Base-by-base conservation (phyloP, 2,888 invertebrate genomes). In the Leptopilina drosophilae region DNA sequence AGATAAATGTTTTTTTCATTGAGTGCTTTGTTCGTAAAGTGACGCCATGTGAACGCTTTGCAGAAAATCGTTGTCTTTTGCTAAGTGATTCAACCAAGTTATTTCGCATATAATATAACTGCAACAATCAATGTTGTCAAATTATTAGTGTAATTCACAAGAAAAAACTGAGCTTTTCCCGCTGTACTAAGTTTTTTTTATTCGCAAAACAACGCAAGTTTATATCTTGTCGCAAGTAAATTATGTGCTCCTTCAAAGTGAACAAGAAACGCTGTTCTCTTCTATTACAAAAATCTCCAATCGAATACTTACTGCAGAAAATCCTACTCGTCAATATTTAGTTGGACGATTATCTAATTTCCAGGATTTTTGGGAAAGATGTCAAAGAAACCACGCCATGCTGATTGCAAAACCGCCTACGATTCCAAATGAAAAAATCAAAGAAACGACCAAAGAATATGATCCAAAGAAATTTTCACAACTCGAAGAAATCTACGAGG, bases 401-500 rank as follows among this genome's bases (percentile, higher is more conserved):
- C 4, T 66, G 0, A 7, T 46, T 1, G 5, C 66, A 14, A 66
- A 5, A 4, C 42, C 66, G 46, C 15, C 33, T 40, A 12, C 65
- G 49, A 59, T 59, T 59, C n/a, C 12, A n/a, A 56, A 59, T 0
- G 42, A 40, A 12, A 14, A n/a, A 14, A n/a, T 42, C 40, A 1
- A 33, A 14, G 14, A 40, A 14, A 9, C 40, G 5, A 40, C 65
- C 40, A 8, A 26, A 26, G 15, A 9, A 14, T 66, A 77, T 14
- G 64, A 64, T 26, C 26, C 15, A 14, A 14, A 20, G 12, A n/a
- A 40, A 2, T 77, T 77, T 42, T 5, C 5, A 9, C 46, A 42
- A 26, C 5, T 15, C 11, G 46, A 77, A 46, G 76, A 76, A 46
- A 56, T 42, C 20, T 76, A 64, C 15, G 76, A 64, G 59, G 76